These are phyloP conservation scores for Myiotriccus ornatus DNA, from an alignment of 2,797 vertebrate genomes.

Conservation along the genomic window DNA sequence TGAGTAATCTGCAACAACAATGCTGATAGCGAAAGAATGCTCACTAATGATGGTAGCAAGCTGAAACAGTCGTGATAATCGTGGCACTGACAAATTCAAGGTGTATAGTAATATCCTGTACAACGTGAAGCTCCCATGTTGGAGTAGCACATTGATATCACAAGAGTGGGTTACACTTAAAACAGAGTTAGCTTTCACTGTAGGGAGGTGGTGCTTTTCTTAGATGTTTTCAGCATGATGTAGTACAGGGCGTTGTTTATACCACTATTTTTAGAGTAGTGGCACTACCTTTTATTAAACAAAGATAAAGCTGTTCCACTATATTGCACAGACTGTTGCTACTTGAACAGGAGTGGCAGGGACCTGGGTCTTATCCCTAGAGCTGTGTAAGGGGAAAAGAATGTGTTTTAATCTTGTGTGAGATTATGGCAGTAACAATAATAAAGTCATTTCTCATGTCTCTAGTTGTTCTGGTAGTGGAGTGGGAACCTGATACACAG, in stretches of 20 bases:
- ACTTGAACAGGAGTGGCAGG: background rate
- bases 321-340: background rate
- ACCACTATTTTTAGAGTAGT: background rate
- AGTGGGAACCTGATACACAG: background rate
- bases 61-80: background rate
- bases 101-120: background rate
- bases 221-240: background rate
- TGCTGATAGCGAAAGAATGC: background rate
- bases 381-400: background rate
- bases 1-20: constrained; percentile 70
- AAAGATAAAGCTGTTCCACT: background rate
- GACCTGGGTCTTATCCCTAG: background rate
- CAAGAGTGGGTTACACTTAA: background rate
- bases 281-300: background rate
- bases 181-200: background rate
- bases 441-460: background rate
- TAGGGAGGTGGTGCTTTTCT: background rate
- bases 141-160: background rate
- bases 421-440: background rate
- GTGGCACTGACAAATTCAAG: background rate
- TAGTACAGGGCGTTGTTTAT: background rate
- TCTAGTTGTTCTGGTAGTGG: background rate
- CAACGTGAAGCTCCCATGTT: background rate
- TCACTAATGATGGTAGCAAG: background rate
- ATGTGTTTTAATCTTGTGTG: background rate